phyloP scores from a whole-genome alignment of 2,113 vertebrate genomes.

The Ranitomeya imitator region DNA sequence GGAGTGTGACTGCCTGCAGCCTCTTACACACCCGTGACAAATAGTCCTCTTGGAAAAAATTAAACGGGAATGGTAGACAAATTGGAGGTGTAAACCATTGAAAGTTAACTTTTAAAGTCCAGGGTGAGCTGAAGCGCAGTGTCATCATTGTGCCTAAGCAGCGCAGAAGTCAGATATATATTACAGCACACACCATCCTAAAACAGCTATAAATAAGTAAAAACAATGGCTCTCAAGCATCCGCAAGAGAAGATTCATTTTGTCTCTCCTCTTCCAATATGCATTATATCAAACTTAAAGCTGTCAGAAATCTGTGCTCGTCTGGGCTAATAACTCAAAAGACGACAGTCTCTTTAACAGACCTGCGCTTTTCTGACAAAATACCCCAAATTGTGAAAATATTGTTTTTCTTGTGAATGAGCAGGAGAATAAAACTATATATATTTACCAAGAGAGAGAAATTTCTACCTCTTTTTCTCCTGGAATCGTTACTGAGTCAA shows the following conservation, averaged over 20 bases:
- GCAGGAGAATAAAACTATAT: not conserved
- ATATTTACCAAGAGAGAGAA: not conserved
- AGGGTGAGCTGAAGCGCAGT: not conserved
- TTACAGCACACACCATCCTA: not conserved
- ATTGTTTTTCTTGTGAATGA: conserved; percentile 10
- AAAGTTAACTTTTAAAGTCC: not conserved
- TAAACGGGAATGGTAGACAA: not conserved
- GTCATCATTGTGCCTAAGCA: not conserved
- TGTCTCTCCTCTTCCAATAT: conserved; percentile 38
- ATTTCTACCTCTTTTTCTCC: not conserved
- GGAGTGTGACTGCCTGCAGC: too few relatives aligned
- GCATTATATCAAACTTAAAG: conserved; percentile 45
- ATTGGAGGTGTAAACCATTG: not conserved
- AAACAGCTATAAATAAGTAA: conserved; percentile 44
- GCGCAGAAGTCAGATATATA: conserved; percentile 11
- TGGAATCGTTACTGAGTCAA: not conserved
- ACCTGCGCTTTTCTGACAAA: not conserved
- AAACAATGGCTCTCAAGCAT: conserved; percentile 39
- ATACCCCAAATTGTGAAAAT: conserved; percentile 13
- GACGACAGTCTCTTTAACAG: conserved; percentile 34
- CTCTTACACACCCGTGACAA: too few relatives aligned
- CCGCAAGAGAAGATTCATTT: conserved; percentile 38
- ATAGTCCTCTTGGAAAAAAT: not conserved
- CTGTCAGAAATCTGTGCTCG: conserved; percentile 28
- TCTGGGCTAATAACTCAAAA: conserved; percentile 43